Evolutionary conservation across 2,797 vertebrate genomes (phyloP), one percentile per base, ranked within the genome.

Genomic region (Dipus sagitta): DNA sequence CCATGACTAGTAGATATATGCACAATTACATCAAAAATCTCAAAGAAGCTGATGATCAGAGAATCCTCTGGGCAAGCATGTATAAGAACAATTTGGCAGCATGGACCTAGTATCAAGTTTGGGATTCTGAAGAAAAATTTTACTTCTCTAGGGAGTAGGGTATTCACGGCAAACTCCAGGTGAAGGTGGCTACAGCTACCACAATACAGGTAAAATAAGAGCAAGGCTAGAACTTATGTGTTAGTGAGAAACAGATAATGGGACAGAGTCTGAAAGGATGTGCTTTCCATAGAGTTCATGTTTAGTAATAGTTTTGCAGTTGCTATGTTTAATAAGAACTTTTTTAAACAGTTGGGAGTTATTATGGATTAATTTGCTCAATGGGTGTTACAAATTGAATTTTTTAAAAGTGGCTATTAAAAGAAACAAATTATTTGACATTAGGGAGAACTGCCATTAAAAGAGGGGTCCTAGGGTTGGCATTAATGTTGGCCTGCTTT

Each of bases 301-400:
- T 71, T 89, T 79, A 89, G 54, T 85, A 78, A 52, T 11, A 54
- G 14, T 67, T 79, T 94, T 89, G 71, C 20, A 21, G 17, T 90
- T 89, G 7, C 42, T 91, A 52, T 78, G 23, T 88, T 81, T 21
- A 74, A 74, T 88, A 78, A 74, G 24, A 88, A 30, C 21, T 65
- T 26, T 26, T 89, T 84, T 52, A 58, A 47, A 89, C 8, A 64
- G 3, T 60, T 7, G n/a, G 5, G 24, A 38, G 20, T 94, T 67
- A 71, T 32, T 75, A 60, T 77, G 21, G 64, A 62, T 84, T 80
- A 72, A 32, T 81, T 94, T 4, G 26, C 23, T 81, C 64, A 86
- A 8, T 38, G 17, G 14, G 9, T 76, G 11, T 54, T 76, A 38
- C 11, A 34, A 84, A 47, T 64, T 47, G 18, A 28, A 38, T 65